A percentile compares a stretch with the other conserved stretches of the same genome.
Conservation (phyloP, 1,140 invertebrate genomes). For the Brachionus koreanus region DNA sequence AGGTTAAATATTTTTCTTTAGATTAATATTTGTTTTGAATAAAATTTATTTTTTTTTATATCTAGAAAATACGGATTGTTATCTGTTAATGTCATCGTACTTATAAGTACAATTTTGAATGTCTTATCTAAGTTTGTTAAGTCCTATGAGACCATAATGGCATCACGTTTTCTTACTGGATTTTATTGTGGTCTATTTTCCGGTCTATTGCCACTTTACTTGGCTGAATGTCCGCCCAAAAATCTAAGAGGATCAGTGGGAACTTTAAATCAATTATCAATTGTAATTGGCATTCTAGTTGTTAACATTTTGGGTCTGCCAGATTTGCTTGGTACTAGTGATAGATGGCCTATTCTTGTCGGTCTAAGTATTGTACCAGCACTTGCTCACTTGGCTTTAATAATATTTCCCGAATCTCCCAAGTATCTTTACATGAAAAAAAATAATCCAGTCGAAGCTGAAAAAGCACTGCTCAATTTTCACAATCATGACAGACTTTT, state of each 20-base stretch:
- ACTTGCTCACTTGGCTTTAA: conserved; percentile 79
- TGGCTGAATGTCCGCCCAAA: conserved; percentile 77
- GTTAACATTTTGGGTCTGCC: conserved; percentile 64
- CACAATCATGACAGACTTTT: background rate
- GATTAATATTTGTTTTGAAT: background rate
- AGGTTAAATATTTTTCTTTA: conserved; percentile 62
- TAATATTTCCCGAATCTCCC: conserved; percentile 87
- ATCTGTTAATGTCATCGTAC: conserved; percentile 87
- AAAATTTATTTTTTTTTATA: conserved; percentile 57
- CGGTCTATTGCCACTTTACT: conserved; percentile 77
- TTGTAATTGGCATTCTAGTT: conserved; percentile 78
- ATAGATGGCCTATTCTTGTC: conserved; percentile 71
- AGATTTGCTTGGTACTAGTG: conserved; percentile 65
- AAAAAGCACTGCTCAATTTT: conserved; percentile 59
- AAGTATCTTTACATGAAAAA: conserved; percentile 83
- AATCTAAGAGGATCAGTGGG: conserved; percentile 75
- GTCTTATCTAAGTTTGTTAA: conserved; percentile 83
- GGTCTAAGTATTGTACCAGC: conserved; percentile 84
- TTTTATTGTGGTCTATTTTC: conserved; percentile 50
- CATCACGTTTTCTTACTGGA: conserved; percentile 64
- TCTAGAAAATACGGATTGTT: conserved; percentile 81
- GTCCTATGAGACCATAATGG: conserved; percentile 91
- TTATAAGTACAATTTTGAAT: conserved; percentile 87
- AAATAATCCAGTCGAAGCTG: conserved; percentile 85
- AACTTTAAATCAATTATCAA: conserved; percentile 78